phyloP scores from a whole-genome alignment of 2,888 invertebrate genomes.

The Euproctis similis region DNA sequence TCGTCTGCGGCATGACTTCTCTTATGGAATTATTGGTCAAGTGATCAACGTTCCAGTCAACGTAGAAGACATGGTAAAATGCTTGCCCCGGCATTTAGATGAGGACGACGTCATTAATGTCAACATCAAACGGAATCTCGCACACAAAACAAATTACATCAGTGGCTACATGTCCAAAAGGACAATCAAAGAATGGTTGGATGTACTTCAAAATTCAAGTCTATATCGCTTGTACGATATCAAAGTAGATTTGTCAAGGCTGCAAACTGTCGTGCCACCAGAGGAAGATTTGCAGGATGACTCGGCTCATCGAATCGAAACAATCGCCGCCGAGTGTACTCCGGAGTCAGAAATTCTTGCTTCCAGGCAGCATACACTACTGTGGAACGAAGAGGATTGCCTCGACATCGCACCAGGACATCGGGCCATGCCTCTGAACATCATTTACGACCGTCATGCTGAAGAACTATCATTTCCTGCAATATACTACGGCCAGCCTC shows the following conservation, averaged over 20 bases:
- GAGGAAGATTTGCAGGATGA: conserved; percentile 16
- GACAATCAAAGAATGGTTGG: conserved; percentile 28
- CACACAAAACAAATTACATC: conserved; percentile 32
- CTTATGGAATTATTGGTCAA: conserved; percentile 39
- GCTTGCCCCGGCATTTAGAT: conserved; percentile 31
- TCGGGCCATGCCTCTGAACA: conserved; percentile 23
- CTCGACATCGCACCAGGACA: conserved; percentile 32
- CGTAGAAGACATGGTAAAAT: conserved; percentile 33
- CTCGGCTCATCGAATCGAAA: conserved; percentile 22
- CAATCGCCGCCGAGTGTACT: conserved; percentile 20
- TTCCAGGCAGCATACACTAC: conserved; percentile 26
- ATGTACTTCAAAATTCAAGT: conserved; percentile 20
- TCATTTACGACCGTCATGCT: conserved; percentile 41
- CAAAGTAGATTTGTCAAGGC: conserved; percentile 26
- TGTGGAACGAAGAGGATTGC: conserved; percentile 35
- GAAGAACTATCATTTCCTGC: conserved; percentile 47
- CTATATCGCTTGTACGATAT: conserved; percentile 32
- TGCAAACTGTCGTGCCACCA: conserved; percentile 19
- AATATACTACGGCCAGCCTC: conserved; percentile 39
- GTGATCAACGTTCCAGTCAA: conserved; percentile 43
- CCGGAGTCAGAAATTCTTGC: too few relatives aligned
- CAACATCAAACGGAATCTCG: conserved; percentile 27
- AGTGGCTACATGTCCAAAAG: conserved; percentile 27
- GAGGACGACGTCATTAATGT: conserved; percentile 37
- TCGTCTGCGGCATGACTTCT: conserved; percentile 30